Evolutionary conservation across 2,888 invertebrate species (phyloP).

Genomic region (Aleiodes testaceus): DNA sequence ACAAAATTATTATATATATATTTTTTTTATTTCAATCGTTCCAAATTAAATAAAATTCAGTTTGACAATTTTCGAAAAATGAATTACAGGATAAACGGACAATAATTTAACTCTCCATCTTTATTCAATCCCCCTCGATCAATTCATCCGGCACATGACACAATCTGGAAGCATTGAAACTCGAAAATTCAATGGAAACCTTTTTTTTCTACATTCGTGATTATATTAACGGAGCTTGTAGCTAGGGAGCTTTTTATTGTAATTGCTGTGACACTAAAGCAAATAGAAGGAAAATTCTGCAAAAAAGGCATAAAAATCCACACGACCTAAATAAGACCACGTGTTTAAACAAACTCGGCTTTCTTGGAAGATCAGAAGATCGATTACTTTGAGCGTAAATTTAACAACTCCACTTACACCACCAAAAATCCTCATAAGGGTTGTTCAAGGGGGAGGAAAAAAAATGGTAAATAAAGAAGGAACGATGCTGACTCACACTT

Average conservation of each 20-base stretch:
- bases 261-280: not conserved
- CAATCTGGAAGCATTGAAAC: not conserved
- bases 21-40: no score
- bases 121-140: not conserved
- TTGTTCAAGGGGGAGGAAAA: not conserved
- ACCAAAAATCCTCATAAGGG: constrained; percentile 13
- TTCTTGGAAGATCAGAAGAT: not conserved
- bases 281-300: not conserved
- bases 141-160: constrained; percentile 15
- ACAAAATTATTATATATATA: no score
- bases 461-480: not conserved
- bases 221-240: not conserved
- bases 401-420: not conserved
- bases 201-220: constrained; percentile 1
- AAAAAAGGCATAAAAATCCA: not conserved
- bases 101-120: not conserved
- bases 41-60: no score
- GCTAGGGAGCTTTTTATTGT: not conserved
- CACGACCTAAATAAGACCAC: not conserved
- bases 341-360: not conserved
- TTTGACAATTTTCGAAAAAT: no score
- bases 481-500: not conserved
- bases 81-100: not conserved
- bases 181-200: not conserved
- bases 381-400: not conserved